Evolutionary conservation across 2,797 vertebrate species (phyloP).

Genomic region (Oophaga sylvatica): DNA sequence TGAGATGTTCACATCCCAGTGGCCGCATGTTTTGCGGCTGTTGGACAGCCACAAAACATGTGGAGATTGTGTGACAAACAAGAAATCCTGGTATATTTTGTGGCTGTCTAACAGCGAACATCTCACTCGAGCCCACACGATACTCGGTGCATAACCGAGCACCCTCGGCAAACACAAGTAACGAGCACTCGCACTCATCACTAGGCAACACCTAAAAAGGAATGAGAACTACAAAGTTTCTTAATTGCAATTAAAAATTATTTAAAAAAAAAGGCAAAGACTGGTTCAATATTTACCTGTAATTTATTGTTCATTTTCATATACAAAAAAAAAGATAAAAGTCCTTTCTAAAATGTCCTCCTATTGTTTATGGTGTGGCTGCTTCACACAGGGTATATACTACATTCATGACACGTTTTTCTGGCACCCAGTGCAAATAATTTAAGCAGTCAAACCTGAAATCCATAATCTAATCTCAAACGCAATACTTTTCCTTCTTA

Average conservation of each 20-base stretch:
- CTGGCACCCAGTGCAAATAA: constrained; percentile 81
- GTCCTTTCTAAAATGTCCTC: constrained; percentile 79
- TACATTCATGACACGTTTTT: constrained; percentile 92
- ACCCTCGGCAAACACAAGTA: no score
- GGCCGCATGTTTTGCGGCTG: no score
- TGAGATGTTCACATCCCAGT: no score
- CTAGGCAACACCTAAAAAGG: no score
- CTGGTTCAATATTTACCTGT: constrained; percentile 68
- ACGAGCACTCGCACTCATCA: no score
- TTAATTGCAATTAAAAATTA: background rate
- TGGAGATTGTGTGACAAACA: no score
- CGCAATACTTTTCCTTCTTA: constrained; percentile 80
- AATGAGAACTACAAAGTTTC: no score
- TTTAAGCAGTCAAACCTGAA: constrained; percentile 82
- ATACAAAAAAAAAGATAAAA: constrained; percentile 97
- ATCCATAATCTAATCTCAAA: constrained; percentile 83
- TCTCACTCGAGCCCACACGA: no score
- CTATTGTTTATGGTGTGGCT: constrained; percentile 79
- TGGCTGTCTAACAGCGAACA: no score
- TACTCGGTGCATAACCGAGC: no score
- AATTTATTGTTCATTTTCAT: constrained; percentile 92
- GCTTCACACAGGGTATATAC: constrained; percentile 80
- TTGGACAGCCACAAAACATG: no score
- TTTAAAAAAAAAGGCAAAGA: background rate
- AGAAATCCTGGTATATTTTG: no score